Base-by-base conservation (phyloP, 2,113 vertebrate species). In the Rhinoderma darwinii region DNA sequence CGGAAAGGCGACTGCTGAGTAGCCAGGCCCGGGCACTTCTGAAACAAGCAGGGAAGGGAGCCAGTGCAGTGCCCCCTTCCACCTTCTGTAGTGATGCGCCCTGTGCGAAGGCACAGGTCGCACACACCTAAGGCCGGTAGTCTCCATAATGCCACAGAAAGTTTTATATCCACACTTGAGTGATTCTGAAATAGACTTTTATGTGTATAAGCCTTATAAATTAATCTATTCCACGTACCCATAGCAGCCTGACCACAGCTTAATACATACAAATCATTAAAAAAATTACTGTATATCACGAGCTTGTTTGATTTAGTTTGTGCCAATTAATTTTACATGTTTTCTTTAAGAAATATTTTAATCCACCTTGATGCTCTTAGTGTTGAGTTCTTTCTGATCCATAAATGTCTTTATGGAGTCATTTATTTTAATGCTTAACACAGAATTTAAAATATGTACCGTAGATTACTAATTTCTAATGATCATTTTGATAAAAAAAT, bases 361-460 rank as follows among this genome's bases (percentile, higher is more conserved):
- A 84, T 84, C 83, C 37, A 59, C 51, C 83, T 84, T 43, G 4
- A 37, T 61, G 72, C 37, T 63, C 75, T 75, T 39, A 59, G 15
- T 74, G 32, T 54, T 59, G 4, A 84, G 50, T 72, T 37, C 37
- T 43, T 76, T 61, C 22, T 75, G 51, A 30, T 59, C 72, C 50
- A 56, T 12, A 54, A 76, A 59, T 75, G 51, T 61, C 70, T 61
- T 47, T 50, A 22, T 83, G 66, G 61, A 84, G 74, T 73, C 14
- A 35, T 72, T 35, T 18, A 43, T 22, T 83, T 27, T 50, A 35
- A 63, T 50, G 27, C 43, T 72, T 51, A 83, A 47, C 72, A 43
- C 83, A 30, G n/a, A 84, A 61, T 84, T 72, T 51, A 76, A 84
- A 84, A 27, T 76, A 76, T 59, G 39, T 84, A 25, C 22, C 27